phyloP scores from a whole-genome alignment of 2,888 invertebrate species.

The Salticus scenicus region DNA sequence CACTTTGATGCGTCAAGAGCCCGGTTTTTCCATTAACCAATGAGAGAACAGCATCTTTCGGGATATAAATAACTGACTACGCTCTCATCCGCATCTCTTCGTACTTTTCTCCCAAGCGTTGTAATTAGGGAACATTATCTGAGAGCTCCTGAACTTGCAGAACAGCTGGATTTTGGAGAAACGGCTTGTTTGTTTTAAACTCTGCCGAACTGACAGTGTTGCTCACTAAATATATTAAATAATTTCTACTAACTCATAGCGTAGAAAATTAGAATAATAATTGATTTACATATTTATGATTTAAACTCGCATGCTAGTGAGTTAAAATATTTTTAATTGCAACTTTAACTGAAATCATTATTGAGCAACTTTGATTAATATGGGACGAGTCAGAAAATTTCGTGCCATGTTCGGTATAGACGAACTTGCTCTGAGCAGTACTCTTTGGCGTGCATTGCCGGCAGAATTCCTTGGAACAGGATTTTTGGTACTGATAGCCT shows the following conservation, averaged over 20 bases:
- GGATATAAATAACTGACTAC: conserved; percentile 18
- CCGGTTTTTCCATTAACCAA: background rate
- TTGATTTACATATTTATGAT: too few relatives aligned
- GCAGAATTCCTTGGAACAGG: conserved; percentile 93
- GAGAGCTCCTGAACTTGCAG: too few relatives aligned
- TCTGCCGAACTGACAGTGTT: too few relatives aligned
- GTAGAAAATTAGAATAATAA: too few relatives aligned
- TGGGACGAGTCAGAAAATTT: conserved; percentile 60
- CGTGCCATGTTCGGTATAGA: conserved; percentile 58
- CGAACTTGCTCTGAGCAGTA: conserved; percentile 58
- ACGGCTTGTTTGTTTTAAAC: too few relatives aligned
- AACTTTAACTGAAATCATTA: too few relatives aligned
- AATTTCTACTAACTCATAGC: too few relatives aligned
- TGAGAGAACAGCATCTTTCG: background rate
- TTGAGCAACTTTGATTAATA: background rate
- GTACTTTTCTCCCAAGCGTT: background rate
- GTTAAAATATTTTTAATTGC: too few relatives aligned
- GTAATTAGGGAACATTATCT: too few relatives aligned
- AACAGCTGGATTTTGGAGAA: too few relatives aligned
- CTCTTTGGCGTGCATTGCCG: conserved; percentile 85
- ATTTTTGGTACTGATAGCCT: conserved; percentile 86
- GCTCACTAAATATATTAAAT: too few relatives aligned
- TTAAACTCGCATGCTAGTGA: too few relatives aligned
- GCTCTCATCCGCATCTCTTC: conserved; percentile 25
- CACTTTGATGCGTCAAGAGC: background rate